Percentiles rank a stretch among this genome's conserved stretches.
These are phyloP conservation scores for Elanoides forficatus DNA, from an alignment of 2,113 vertebrate species.

Conservation along the genomic window DNA sequence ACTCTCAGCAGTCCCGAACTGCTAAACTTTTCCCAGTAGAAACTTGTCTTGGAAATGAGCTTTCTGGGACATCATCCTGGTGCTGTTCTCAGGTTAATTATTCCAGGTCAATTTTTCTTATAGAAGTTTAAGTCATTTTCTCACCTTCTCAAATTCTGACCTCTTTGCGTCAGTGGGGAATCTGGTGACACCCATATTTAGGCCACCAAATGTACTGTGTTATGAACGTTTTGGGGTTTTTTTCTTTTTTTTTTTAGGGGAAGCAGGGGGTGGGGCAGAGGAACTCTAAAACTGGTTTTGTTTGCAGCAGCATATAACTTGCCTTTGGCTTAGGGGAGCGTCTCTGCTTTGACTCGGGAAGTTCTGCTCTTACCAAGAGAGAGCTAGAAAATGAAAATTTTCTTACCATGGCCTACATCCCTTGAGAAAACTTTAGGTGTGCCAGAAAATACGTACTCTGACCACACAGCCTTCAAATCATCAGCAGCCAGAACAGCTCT, in stretches of 20 bases:
- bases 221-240: not conserved
- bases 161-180: constrained; percentile 13
- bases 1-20: not conserved
- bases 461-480: not conserved
- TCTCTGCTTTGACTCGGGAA: not conserved
- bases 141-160: constrained; percentile 8
- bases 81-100: constrained; percentile 21
- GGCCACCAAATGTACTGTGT: not conserved
- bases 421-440: not conserved
- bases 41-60: not conserved
- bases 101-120: constrained; percentile 32
- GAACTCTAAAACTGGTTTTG: not conserved
- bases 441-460: not conserved
- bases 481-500: not conserved
- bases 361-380: not conserved
- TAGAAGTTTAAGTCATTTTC: constrained; percentile 42
- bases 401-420: not conserved
- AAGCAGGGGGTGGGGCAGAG: not conserved
- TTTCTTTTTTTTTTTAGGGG: not conserved
- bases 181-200: constrained; percentile 35
- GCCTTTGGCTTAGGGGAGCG: not conserved
- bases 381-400: not conserved
- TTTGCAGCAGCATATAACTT: not conserved
- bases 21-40: constrained; percentile 1
- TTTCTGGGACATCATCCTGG: not conserved